phyloP scores from a whole-genome alignment of 2,113 vertebrate species.

The Plotosus lineatus region DNA sequence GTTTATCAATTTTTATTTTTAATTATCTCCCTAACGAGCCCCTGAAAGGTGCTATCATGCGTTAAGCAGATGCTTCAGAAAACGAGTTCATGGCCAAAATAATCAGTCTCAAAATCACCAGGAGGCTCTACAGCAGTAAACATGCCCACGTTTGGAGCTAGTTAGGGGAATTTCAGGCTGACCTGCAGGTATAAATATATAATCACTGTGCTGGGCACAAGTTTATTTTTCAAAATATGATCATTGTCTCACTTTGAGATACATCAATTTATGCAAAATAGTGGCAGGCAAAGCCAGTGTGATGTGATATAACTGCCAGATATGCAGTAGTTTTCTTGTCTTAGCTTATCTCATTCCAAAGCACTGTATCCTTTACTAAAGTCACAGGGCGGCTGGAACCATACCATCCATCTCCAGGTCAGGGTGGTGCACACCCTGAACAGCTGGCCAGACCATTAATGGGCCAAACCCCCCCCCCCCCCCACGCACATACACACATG shows the following conservation, averaged over 20 bases:
- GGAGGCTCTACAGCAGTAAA: not conserved
- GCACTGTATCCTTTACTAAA: too few species aligned
- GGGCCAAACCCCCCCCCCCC: too few species aligned
- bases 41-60: not conserved
- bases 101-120: slow-evolving; percentile 20
- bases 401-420: too few species aligned
- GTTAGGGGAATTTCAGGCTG: slow-evolving; percentile 24
- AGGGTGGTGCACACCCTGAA: too few species aligned
- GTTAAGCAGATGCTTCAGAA: slow-evolving; percentile 10
- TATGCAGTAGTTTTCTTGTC: too few species aligned
- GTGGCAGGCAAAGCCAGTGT: not conserved
- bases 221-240: not conserved
- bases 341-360: too few species aligned
- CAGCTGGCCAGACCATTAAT: too few species aligned
- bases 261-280: not conserved
- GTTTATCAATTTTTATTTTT: not conserved
- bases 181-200: not conserved
- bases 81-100: not conserved
- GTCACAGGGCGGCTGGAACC: too few species aligned
- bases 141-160: not conserved
- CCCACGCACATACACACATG: too few species aligned
- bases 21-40: not conserved
- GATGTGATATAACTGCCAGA: not conserved
- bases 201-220: not conserved
- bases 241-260: not conserved